A percentile compares a stretch with the other conserved stretches of the same genome.
Conservation (phyloP, 2,888 invertebrate genomes). For the Hipparchia sbordonii region DNA sequence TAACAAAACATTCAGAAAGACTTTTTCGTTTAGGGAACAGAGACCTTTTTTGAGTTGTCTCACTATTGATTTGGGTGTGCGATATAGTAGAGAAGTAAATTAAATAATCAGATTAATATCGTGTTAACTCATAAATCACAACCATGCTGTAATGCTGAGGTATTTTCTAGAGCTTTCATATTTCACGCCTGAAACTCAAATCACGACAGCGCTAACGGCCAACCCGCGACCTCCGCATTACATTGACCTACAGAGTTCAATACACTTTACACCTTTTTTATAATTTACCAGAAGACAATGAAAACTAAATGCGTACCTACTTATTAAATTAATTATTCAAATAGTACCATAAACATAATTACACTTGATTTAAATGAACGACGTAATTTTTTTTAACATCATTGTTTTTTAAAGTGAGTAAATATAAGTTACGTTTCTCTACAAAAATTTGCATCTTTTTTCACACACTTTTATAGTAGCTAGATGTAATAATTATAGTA, state of each 20-base stretch:
- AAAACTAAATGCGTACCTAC: neutral
- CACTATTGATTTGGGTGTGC: too few species aligned
- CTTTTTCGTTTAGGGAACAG: too few species aligned
- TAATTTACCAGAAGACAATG: conserved; percentile 25
- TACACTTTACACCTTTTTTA: conserved; percentile 44
- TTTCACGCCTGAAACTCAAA: conserved; percentile 46
- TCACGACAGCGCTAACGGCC: conserved; percentile 35
- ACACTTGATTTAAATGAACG: neutral
- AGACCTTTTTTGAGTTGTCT: too few species aligned
- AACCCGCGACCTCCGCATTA: conserved; percentile 50
- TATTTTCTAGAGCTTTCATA: conserved; percentile 33
- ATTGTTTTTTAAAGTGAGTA: neutral
- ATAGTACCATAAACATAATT: neutral
- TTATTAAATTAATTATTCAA: neutral
- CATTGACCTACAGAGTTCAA: conserved; percentile 56
- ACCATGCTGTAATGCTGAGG: conserved; percentile 8
- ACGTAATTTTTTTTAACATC: neutral
- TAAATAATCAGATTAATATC: conserved; percentile 4
- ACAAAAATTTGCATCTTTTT: neutral
- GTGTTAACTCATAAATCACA: conserved; percentile 10
- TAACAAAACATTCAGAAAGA: too few species aligned
- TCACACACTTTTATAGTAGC: neutral
- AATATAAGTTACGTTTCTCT: neutral
- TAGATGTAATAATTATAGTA: neutral
- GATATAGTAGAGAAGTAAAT: neutral